A percentile compares a stretch with the other conserved stretches of the same genome.
Conservation (phyloP, 2,113 vertebrate genomes). For the Equus przewalskii region DNA sequence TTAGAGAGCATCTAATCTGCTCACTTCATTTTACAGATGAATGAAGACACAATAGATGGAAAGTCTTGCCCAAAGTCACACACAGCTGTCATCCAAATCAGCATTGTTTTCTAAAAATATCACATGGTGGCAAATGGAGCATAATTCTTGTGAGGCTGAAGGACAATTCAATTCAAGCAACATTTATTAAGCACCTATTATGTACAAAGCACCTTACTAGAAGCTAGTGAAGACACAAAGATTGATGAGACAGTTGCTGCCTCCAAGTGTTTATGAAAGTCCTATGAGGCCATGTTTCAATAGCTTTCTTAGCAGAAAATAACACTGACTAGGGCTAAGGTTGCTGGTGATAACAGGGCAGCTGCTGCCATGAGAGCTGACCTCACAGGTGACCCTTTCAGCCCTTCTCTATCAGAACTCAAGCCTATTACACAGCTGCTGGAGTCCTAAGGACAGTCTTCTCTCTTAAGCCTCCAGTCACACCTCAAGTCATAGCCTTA, state of each 20-base stretch:
- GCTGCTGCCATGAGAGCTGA: conserved; percentile 12
- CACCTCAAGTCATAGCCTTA: neutral
- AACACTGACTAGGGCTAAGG: conserved; percentile 33
- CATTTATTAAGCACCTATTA: conserved; percentile 72
- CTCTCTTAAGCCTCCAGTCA: neutral
- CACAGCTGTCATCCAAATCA: neutral
- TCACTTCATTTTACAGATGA: conserved; percentile 4
- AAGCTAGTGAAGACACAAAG: conserved; percentile 56
- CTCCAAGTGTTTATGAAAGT: neutral
- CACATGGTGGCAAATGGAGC: conserved; percentile 20
- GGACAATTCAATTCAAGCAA: conserved; percentile 24
- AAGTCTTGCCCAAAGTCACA: conserved; percentile 7
- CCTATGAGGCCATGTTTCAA: neutral
- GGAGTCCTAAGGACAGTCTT: neutral
- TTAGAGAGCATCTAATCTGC: neutral
- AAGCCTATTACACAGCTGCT: neutral
- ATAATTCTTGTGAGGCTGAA: neutral
- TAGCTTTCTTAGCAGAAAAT: conserved; percentile 30
- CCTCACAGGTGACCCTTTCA: neutral
- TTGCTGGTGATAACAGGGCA: conserved; percentile 78
- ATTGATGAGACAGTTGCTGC: neutral
- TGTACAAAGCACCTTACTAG: conserved; percentile 74
- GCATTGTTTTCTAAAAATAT: neutral
- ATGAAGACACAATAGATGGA: neutral
- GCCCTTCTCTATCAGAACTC: neutral